A percentile compares a stretch with the other conserved stretches of the same genome.
These are phyloP conservation scores for Strix aluco DNA, from an alignment of 2,113 vertebrate species.

Conservation along the genomic window DNA sequence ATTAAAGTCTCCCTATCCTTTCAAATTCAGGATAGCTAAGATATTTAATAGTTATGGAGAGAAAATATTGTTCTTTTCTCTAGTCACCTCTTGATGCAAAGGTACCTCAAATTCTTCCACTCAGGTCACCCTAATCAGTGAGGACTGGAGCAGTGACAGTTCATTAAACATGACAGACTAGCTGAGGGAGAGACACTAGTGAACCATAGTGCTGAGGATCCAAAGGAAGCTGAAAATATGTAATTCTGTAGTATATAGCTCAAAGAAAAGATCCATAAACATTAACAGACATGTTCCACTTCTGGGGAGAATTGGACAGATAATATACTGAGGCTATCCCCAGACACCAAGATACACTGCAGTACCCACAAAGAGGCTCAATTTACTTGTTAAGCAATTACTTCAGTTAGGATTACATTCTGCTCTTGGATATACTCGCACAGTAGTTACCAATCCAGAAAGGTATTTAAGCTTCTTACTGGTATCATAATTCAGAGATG, in stretches of 20 bases:
- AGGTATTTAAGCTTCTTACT: not conserved
- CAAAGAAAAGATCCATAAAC: not conserved
- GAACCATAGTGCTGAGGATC: not conserved
- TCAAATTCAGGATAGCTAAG: not conserved
- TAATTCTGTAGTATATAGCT: not conserved
- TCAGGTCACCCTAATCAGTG: not conserved
- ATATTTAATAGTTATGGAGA: not conserved
- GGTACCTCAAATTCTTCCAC: not conserved
- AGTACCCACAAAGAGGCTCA: not conserved
- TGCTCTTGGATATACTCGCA: not conserved
- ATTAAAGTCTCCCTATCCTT: not conserved
- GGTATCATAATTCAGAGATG: not conserved
- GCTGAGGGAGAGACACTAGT: not conserved
- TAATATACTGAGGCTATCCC: not conserved
- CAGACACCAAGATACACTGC: not conserved
- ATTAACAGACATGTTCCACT: not conserved
- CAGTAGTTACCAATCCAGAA: not conserved
- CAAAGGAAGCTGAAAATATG: not conserved
- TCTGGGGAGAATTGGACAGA: not conserved
- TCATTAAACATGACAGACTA: constrained; percentile 25
- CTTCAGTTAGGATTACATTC: not conserved
- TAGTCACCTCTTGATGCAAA: not conserved
- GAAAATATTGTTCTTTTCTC: not conserved
- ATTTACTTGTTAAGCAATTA: not conserved
- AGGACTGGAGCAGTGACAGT: not conserved